These are phyloP conservation scores for Limnephilus marmoratus DNA, from an alignment of 2,888 invertebrate species.

Conservation along the genomic window DNA sequence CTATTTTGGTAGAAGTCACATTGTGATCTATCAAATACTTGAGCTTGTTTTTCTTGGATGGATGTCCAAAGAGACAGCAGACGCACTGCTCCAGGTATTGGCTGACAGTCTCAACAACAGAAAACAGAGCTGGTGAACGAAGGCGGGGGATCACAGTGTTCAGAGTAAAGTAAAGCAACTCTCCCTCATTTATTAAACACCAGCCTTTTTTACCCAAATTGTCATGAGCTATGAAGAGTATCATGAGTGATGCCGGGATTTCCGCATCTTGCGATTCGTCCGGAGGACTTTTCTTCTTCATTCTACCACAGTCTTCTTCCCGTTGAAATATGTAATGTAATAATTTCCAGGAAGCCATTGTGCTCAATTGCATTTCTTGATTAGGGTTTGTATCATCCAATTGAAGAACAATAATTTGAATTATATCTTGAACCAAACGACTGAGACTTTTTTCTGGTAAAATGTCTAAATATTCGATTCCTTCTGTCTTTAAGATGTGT, in stretches of 20 bases:
- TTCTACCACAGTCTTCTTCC: constrained; percentile 83
- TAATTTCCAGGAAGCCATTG: constrained; percentile 89
- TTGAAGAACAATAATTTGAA: constrained; percentile 86
- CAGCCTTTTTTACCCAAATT: constrained; percentile 86
- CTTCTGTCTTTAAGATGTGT: constrained; percentile 74
- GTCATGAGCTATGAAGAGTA: constrained; percentile 90
- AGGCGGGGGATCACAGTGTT: constrained; percentile 85
- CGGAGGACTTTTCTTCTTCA: constrained; percentile 72
- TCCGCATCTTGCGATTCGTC: constrained; percentile 77
- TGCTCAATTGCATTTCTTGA: constrained; percentile 82
- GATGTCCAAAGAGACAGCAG: constrained; percentile 92
- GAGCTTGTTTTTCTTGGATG: constrained; percentile 81
- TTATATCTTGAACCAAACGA: constrained; percentile 85
- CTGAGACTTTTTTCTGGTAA: constrained; percentile 79
- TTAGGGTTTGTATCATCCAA: constrained; percentile 83
- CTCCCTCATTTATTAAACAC: constrained; percentile 88
- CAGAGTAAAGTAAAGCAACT: constrained; percentile 87
- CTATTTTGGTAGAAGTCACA: constrained; percentile 81
- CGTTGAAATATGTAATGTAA: constrained; percentile 87
- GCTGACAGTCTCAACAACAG: constrained; percentile 82
- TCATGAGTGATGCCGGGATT: constrained; percentile 84
- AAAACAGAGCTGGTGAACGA: constrained; percentile 81
- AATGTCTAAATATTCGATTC: constrained; percentile 75
- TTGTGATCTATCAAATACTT: constrained; percentile 86
- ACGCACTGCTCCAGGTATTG: constrained; percentile 89